These are phyloP conservation scores for Varanus komodoensis DNA, from an alignment of 2,113 vertebrate species.

Conservation along the genomic window DNA sequence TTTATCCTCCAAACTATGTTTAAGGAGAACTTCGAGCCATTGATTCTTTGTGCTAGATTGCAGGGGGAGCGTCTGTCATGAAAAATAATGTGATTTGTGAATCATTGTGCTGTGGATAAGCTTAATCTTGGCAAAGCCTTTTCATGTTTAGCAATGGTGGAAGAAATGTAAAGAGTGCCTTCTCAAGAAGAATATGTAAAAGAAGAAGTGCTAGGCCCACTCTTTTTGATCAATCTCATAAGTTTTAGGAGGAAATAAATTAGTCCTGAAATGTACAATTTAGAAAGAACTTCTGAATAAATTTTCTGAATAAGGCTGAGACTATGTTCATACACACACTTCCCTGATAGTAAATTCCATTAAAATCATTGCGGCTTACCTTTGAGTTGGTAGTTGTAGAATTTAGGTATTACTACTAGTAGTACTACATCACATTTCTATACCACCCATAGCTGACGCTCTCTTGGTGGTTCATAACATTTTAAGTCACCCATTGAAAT, in stretches of 20 bases:
- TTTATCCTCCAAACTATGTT: background rate
- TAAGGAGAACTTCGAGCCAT: background rate
- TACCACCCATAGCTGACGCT: too few relatives aligned
- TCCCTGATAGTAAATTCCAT: too few relatives aligned
- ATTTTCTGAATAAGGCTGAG: constrained; percentile 48
- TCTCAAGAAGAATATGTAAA: constrained; percentile 25
- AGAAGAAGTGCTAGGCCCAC: constrained; percentile 24
- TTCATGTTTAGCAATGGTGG: constrained; percentile 18
- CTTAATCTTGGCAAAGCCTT: background rate
- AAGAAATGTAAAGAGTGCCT: constrained; percentile 6
- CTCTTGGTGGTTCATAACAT: too few relatives aligned
- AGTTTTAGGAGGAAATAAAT: constrained; percentile 61
- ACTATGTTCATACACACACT: background rate
- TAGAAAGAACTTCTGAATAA: constrained; percentile 61
- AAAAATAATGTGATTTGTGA: background rate
- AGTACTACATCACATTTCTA: too few relatives aligned
- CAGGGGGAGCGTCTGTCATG: background rate
- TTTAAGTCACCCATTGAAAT: too few relatives aligned
- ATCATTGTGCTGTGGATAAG: background rate
- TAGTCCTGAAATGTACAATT: constrained; percentile 58
- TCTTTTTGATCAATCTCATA: constrained; percentile 59
- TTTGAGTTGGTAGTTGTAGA: too few relatives aligned
- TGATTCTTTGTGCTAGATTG: background rate
- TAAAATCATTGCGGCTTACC: too few relatives aligned
- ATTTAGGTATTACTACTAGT: too few relatives aligned